A percentile compares a stretch with the other conserved stretches of the same genome.
Conservation (phyloP, 2,888 invertebrate species). For the Nomada hirtipes region DNA sequence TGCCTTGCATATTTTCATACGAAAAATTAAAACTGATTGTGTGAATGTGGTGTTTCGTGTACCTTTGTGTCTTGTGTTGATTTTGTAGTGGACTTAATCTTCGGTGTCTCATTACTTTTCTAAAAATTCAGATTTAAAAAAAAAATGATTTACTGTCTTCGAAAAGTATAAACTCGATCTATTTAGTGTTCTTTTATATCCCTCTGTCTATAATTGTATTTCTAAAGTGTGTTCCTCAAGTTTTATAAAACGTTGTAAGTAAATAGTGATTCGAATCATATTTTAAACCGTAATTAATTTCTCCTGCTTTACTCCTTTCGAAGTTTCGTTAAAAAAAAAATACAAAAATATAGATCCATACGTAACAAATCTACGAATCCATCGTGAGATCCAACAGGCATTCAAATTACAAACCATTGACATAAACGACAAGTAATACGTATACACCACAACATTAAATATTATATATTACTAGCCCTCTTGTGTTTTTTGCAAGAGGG, state of each 20-base stretch:
- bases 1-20: background rate
- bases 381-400: no score
- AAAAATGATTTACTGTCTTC: background rate
- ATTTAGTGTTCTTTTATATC: background rate
- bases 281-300: no score
- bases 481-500: conserved; percentile 60
- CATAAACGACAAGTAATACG: background rate
- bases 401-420: no score
- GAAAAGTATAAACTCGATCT: background rate
- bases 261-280: no score
- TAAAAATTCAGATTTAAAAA: conserved; percentile 40
- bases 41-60: conserved; percentile 33
- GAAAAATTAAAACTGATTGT: background rate
- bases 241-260: no score
- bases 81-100: conserved; percentile 17
- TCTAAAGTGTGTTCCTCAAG: no score
- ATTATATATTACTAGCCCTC: conserved; percentile 46
- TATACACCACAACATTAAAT: conserved; percentile 19
- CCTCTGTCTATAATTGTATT: no score
- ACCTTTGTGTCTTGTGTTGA: conserved; percentile 33
- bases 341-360: no score
- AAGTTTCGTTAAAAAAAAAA: no score
- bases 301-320: no score
- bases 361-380: no score
- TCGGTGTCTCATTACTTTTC: conserved; percentile 18